Evolutionary conservation across 2,113 vertebrate genomes (phyloP).

Genomic region (Isurus oxyrinchus): DNA sequence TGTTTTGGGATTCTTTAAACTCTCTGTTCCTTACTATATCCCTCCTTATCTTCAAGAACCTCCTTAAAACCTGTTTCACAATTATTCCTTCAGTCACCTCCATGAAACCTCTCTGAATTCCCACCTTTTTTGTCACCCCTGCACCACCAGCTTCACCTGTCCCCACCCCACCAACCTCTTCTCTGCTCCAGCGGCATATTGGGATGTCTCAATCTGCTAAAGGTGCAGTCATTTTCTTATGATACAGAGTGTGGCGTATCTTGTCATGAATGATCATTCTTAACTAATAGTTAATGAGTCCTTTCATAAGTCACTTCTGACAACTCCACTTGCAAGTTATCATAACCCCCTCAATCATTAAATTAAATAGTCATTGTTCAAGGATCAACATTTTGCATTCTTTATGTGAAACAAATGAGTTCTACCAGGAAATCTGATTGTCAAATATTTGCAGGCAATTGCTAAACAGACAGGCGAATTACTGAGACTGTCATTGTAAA

Average conservation of each 20-base stretch:
- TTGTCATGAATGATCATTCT: neutral
- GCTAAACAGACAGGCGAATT: neutral
- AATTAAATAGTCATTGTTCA: neutral
- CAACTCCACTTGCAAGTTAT: neutral
- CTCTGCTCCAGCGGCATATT: neutral
- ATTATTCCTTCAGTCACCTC: neutral
- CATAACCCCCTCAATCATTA: conserved; percentile 4
- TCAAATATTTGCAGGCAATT: neutral
- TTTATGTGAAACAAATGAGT: neutral
- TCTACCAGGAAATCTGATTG: neutral
- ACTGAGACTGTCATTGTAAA: neutral
- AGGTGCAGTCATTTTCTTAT: neutral
- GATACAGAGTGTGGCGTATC: neutral
- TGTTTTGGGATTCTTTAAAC: neutral
- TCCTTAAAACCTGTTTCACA: neutral
- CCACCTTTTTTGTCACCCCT: neutral
- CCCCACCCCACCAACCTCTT: no score
- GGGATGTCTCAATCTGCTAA: neutral
- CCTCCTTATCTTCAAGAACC: neutral
- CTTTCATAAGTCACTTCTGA: neutral
- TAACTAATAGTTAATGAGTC: neutral
- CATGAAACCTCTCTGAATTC: neutral
- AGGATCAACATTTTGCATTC: neutral
- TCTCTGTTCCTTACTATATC: neutral
- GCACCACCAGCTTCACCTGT: no score